Conservation (phyloP, 2,113 vertebrate genomes). For the Edolisoma coerulescens region DNA sequence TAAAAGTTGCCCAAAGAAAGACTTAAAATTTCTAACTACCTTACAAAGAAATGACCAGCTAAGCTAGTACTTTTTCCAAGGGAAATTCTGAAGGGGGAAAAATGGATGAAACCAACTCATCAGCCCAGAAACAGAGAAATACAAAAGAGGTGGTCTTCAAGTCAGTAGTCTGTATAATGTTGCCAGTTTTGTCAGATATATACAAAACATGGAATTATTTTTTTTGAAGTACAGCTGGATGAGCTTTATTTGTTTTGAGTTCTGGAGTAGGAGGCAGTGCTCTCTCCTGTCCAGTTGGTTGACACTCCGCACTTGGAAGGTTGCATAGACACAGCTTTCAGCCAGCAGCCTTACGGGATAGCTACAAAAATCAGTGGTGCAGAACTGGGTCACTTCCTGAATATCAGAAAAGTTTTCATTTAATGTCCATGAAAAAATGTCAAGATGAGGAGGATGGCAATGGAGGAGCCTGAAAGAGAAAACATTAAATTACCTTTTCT, state of each 20-base stretch:
- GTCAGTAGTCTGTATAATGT: slow-evolving; percentile 96
- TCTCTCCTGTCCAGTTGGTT: slow-evolving; percentile 83
- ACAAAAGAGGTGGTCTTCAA: slow-evolving; percentile 85
- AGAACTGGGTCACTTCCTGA: slow-evolving; percentile 96
- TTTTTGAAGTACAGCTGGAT: slow-evolving; percentile 83
- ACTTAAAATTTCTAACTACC: slow-evolving; percentile 88
- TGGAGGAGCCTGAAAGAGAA: slow-evolving; percentile 87
- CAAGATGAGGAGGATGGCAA: slow-evolving; percentile 95
- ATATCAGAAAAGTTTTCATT: slow-evolving; percentile 92
- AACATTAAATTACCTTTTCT: slow-evolving; percentile 62
- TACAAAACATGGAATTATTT: slow-evolving; percentile 87
- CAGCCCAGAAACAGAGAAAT: slow-evolving; percentile 84
- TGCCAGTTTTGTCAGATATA: slow-evolving; percentile 94
- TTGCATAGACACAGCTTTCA: slow-evolving; percentile 99
- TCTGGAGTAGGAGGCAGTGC: slow-evolving; percentile 78
- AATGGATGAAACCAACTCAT: slow-evolving; percentile 80
- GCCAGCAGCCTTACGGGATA: slow-evolving; percentile 94
- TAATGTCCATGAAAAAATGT: slow-evolving; percentile 86
- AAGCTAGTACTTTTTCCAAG: slow-evolving; percentile 86
- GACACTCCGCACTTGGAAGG: slow-evolving; percentile 89
- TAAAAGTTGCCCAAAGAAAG: slow-evolving; percentile 81
- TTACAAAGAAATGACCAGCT: slow-evolving; percentile 91
- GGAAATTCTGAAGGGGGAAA: slow-evolving; percentile 72
- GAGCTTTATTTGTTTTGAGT: slow-evolving; percentile 82
- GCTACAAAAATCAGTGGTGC: slow-evolving; percentile 95